Conservation (phyloP, 2,888 invertebrate species). For the Limnephilus marmoratus region DNA sequence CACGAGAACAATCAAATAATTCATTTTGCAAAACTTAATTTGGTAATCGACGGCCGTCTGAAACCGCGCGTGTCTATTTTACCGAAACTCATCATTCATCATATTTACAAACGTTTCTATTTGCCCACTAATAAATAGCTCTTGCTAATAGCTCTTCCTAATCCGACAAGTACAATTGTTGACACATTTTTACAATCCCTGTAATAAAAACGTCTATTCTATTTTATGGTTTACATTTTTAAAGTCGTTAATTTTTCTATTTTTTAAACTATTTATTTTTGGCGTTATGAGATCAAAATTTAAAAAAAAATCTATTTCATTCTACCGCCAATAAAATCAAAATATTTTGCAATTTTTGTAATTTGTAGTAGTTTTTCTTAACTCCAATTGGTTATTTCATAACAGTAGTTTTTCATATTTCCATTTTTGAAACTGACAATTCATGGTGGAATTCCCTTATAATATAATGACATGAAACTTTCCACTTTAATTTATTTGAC, state of each 20-base stretch:
- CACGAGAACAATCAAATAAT: background rate
- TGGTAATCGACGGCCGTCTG: background rate
- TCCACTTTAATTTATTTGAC: too few relatives aligned
- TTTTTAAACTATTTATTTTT: background rate
- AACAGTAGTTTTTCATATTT: too few relatives aligned
- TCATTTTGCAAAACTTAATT: background rate
- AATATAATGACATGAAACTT: too few relatives aligned
- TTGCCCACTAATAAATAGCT: too few relatives aligned
- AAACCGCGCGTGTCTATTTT: background rate
- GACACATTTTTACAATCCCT: background rate
- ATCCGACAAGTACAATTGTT: background rate
- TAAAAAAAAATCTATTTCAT: background rate
- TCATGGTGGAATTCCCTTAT: too few relatives aligned
- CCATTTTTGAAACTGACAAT: too few relatives aligned
- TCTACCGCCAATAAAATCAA: too few relatives aligned
- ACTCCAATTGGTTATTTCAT: too few relatives aligned
- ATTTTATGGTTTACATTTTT: background rate
- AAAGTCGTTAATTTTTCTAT: background rate
- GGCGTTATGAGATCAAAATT: background rate
- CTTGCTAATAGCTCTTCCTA: too few relatives aligned
- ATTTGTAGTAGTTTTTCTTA: too few relatives aligned
- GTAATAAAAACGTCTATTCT: background rate
- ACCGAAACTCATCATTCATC: background rate
- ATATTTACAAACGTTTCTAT: background rate
- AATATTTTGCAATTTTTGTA: too few relatives aligned